Evolutionary conservation across 2,888 invertebrate species (phyloP).

Genomic region (Auanema sp.): DNA sequence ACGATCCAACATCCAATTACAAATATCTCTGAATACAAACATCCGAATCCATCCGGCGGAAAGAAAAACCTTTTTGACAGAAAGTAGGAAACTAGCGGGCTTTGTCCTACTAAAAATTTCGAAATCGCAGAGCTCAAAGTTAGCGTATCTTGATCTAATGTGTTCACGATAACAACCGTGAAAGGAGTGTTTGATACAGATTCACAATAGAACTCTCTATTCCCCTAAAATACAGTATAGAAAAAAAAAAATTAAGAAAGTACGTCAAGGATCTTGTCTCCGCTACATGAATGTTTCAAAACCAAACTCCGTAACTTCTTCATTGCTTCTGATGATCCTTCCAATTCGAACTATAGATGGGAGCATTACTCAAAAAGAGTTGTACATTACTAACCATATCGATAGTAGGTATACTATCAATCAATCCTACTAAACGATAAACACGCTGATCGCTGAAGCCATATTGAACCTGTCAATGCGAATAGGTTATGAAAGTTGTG

Average conservation of each 20-base stretch:
- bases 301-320: neutral
- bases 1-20: slow-evolving; percentile 39
- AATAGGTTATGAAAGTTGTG: too few relatives aligned
- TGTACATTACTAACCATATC: slow-evolving; percentile 42
- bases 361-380: neutral
- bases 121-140: slow-evolving; percentile 19
- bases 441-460: slow-evolving; percentile 57
- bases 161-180: slow-evolving; percentile 39
- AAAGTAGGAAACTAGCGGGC: slow-evolving; percentile 21
- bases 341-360: slow-evolving; percentile 46
- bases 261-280: neutral
- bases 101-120: slow-evolving; percentile 3
- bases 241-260: neutral
- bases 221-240: slow-evolving; percentile 17
- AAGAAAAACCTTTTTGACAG: slow-evolving; percentile 17
- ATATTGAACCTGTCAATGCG: slow-evolving; percentile 49
- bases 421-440: slow-evolving; percentile 52
- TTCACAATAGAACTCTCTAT: slow-evolving; percentile 32
- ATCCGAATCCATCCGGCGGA: neutral
- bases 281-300: neutral
- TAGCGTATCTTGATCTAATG: slow-evolving; percentile 13
- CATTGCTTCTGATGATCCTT: slow-evolving; percentile 28
- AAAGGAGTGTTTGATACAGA: slow-evolving; percentile 35
- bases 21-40: slow-evolving; percentile 26
- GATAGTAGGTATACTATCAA: slow-evolving; percentile 55